phyloP scores from a whole-genome alignment of 1,140 invertebrate species.

The Achatina immaculata region DNA sequence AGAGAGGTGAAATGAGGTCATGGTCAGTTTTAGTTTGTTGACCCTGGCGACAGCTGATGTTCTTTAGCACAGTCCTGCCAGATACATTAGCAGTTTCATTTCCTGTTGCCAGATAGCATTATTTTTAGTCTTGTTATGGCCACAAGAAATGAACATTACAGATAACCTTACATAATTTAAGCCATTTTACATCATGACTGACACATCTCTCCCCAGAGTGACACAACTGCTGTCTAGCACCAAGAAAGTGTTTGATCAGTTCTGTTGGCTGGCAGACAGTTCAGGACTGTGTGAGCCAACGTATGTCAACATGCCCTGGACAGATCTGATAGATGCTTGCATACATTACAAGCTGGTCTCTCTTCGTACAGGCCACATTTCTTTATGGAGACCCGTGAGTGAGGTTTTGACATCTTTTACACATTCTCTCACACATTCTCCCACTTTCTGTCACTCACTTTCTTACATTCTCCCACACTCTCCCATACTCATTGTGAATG shows the following conservation, averaged over 20 bases:
- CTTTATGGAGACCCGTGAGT: background rate
- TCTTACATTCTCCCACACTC: background rate
- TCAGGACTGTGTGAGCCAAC: conserved; percentile 52
- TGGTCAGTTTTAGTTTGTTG: too few species aligned
- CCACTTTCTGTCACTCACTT: too few species aligned
- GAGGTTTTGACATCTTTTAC: too few species aligned
- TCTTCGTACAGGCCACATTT: conserved; percentile 39
- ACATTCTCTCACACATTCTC: background rate
- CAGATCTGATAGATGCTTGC: conserved; percentile 57
- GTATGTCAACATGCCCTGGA: conserved; percentile 62
- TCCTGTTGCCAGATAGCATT: too few species aligned
- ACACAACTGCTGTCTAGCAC: conserved; percentile 40
- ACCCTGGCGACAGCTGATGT: too few species aligned
- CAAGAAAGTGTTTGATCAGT: conserved; percentile 51
- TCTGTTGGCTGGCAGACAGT: conserved; percentile 49
- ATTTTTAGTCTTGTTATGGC: too few species aligned
- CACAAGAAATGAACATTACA: too few species aligned
- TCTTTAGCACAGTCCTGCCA: too few species aligned
- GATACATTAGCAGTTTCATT: too few species aligned
- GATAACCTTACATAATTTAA: too few species aligned
- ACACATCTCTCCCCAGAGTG: conserved; percentile 41
- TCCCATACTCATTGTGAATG: background rate
- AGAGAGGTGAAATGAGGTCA: too few species aligned
- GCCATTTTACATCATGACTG: too few species aligned
- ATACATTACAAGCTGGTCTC: conserved; percentile 52